Percentiles rank a stretch among this genome's conserved stretches.
Conservation (phyloP, 2,797 vertebrate genomes). For the Phrynocephalus guinanensis region DNA sequence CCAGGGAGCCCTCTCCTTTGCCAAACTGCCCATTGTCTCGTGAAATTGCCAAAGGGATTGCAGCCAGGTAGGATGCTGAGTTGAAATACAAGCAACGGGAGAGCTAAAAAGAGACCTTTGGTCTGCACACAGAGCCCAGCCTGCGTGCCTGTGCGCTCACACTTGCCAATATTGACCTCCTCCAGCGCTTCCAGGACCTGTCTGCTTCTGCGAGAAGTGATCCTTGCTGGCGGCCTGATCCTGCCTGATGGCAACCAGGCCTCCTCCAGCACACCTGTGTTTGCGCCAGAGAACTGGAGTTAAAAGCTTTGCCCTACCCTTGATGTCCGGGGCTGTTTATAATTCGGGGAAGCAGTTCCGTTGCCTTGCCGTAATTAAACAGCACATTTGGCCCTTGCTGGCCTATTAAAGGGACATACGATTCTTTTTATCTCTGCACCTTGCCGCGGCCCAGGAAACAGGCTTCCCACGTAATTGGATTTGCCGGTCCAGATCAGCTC, state of each 20-base stretch:
- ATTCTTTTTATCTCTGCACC: conserved; percentile 36
- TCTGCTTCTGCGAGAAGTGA: conserved; percentile 14
- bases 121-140: background rate
- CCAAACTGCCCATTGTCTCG: too few species aligned
- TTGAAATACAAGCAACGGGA: too few species aligned
- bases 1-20: background rate
- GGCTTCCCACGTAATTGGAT: conserved; percentile 29
- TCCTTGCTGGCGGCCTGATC: background rate
- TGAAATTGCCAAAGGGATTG: background rate
- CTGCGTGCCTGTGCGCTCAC: too few species aligned
- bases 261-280: background rate
- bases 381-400: background rate
- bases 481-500: conserved; percentile 31
- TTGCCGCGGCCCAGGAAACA: conserved; percentile 34
- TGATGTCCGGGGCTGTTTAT: conserved; percentile 41
- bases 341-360: background rate
- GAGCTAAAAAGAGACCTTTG: background rate
- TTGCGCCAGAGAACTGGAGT: conserved; percentile 1
- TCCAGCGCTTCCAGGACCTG: background rate
- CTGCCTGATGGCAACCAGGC: conserved; percentile 9
- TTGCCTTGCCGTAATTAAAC: conserved; percentile 18
- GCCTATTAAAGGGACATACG: conserved; percentile 29
- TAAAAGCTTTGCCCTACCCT: conserved; percentile 36
- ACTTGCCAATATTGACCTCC: background rate
- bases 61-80: background rate